A percentile compares a stretch with the other conserved stretches of the same genome.
These are phyloP conservation scores for Chironomus riparius DNA, from an alignment of 2,888 invertebrate genomes.

Conservation along the genomic window DNA sequence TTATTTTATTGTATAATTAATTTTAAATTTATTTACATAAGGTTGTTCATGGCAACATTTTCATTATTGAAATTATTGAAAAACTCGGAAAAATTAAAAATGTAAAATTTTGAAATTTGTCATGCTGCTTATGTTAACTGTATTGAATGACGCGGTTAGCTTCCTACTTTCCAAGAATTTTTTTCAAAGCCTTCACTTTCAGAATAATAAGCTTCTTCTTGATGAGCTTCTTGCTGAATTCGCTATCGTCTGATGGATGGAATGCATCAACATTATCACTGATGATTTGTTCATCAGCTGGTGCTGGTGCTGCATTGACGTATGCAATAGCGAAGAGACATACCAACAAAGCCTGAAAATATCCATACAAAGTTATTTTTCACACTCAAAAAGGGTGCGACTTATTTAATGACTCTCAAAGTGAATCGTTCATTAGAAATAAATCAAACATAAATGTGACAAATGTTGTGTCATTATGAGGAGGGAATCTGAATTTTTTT, in stretches of 20 bases:
- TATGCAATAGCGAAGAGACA: conserved; percentile 36
- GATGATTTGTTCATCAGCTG: conserved; percentile 35
- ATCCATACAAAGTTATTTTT: not conserved
- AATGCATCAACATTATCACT: conserved; percentile 16
- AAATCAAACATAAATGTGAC: not conserved
- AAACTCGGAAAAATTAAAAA: not conserved
- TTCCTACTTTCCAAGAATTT: not conserved
- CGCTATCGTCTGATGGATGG: conserved; percentile 22
- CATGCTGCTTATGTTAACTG: not conserved
- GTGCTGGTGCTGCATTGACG: conserved; percentile 33
- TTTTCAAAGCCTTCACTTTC: conserved; percentile 19
- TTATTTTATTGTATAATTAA: conserved; percentile 19
- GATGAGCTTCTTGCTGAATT: conserved; percentile 19
- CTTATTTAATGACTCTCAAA: not conserved
- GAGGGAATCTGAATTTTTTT: not conserved
- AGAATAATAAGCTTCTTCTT: conserved; percentile 6
- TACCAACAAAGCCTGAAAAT: conserved; percentile 35
- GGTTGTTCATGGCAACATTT: not conserved
- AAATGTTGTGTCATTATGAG: not conserved
- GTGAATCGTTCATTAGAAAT: not conserved
- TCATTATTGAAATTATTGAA: no score
- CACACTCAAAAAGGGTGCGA: not conserved
- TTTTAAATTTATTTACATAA: conserved; percentile 14
- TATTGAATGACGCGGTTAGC: not conserved
- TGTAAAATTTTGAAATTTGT: not conserved